Conservation (phyloP, 2,113 vertebrate genomes). For the Sturnus vulgaris region DNA sequence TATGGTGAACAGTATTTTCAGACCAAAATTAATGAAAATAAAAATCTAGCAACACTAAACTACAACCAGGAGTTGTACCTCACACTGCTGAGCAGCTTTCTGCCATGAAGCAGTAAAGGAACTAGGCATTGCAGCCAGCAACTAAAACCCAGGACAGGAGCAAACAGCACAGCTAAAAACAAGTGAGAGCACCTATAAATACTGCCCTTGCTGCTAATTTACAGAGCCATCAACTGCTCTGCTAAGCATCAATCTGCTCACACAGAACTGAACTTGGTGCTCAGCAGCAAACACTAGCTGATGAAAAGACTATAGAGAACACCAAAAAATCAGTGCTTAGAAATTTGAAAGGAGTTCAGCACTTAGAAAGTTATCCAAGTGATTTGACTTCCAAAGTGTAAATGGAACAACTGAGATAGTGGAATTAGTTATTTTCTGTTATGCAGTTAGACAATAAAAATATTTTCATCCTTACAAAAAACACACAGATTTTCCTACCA, state of each 20-base stretch:
- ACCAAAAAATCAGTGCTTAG: not conserved
- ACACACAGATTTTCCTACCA: not conserved
- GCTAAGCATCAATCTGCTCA: not conserved
- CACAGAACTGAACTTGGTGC: not conserved
- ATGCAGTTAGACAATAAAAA: not conserved
- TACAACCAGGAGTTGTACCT: not conserved
- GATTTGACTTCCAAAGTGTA: not conserved
- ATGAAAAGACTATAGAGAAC: not conserved
- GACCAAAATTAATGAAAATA: not conserved
- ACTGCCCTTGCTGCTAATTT: not conserved
- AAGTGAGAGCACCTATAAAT: not conserved
- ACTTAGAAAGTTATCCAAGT: not conserved
- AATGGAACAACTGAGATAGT: not conserved
- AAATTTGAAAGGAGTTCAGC: not conserved
- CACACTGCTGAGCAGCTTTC: not conserved
- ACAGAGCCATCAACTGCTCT: not conserved
- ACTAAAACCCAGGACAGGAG: not conserved
- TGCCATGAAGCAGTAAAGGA: not conserved
- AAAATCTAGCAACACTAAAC: not conserved
- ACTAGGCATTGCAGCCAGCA: rapidly evolving
- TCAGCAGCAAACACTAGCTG: not conserved
- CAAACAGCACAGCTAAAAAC: not conserved
- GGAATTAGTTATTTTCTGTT: not conserved
- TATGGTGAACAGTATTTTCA: not conserved
- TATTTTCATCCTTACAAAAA: not conserved